Evolutionary conservation across 2,113 vertebrate species (phyloP).

Genomic region (Clarias magur): DNA sequence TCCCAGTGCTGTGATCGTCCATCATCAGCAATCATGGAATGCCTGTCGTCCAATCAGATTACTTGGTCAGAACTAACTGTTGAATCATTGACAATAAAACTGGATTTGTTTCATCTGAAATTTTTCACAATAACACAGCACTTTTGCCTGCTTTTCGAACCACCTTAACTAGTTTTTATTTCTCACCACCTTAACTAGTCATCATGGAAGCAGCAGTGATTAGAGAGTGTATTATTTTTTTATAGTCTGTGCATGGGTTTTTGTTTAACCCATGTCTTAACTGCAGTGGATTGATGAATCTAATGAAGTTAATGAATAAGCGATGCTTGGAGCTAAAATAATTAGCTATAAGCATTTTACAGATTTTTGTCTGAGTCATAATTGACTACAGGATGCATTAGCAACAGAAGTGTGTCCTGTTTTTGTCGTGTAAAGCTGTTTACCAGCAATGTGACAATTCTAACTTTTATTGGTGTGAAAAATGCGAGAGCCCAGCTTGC

Average conservation of each 20-base stretch:
- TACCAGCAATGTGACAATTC: neutral
- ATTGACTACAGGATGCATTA: neutral
- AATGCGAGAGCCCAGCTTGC: neutral
- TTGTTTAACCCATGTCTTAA: neutral
- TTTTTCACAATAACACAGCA: neutral
- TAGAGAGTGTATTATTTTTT: neutral
- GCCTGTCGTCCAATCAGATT: too few species aligned
- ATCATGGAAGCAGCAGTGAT: neutral
- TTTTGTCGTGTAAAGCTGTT: neutral
- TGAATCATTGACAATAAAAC: neutral
- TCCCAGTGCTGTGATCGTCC: too few species aligned
- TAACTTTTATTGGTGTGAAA: conserved; percentile 17
- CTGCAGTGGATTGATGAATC: neutral
- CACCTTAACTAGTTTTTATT: neutral
- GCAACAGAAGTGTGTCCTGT: neutral
- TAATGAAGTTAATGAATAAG: neutral
- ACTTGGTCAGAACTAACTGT: too few species aligned
- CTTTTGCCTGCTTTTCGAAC: neutral
- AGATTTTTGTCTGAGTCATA: neutral
- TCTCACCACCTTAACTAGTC: neutral
- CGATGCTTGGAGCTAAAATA: neutral
- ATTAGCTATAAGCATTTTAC: too few species aligned
- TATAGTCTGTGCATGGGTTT: neutral
- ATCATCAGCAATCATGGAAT: too few species aligned
- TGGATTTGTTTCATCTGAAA: neutral